Evolutionary conservation across 2,797 vertebrate genomes (phyloP), one percentile per base, ranked within the genome.

Genomic region (Pogonophryne albipinna): DNA sequence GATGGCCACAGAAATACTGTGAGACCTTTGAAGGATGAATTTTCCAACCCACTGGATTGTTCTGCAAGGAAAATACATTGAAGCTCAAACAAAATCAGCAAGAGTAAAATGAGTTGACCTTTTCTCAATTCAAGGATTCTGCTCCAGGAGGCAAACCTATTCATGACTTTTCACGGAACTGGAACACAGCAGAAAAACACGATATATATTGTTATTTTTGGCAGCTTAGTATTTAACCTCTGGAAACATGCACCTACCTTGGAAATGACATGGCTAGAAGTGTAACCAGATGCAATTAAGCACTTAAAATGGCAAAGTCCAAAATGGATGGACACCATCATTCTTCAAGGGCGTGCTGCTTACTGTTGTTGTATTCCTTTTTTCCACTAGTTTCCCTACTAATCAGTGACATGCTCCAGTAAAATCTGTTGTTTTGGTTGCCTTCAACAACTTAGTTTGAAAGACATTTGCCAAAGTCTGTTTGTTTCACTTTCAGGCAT

Each of bases 1-100:
- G 68, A 83, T 69, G 83, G 71, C 51, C 68, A 70, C 66, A 78
- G 73, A 78, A 86, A 82, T 68, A 76, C 64, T 10, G 6, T 31
- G 49, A 82, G 78, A 84, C 76, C 80, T 88, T 81, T 84, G 65
- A 85, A 78, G 78, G 80, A 74, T 79, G 71, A 80, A 80, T 56
- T 85, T 89, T 89, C 74, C 71, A 77, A 78, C 71, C 79, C 76
- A 76, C 78, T 85, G 87, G 85, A 84, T 81, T 68, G 75, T 66
- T 84, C 78, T 86, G 71, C 75, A 87, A 62, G 72, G 67, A 70
- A 79, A 83, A 78, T 68, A 58, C 71, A 66, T 61, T 45, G 44
- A 70, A 83, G 77, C 80, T 82, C 71, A 89, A 73, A 85, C 38
- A 53, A 73, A 77, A 74, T 84, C 84, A 79, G 69, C 78, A 51